phyloP scores from a whole-genome alignment of 2,888 invertebrate species.

The Julus scanicus region DNA sequence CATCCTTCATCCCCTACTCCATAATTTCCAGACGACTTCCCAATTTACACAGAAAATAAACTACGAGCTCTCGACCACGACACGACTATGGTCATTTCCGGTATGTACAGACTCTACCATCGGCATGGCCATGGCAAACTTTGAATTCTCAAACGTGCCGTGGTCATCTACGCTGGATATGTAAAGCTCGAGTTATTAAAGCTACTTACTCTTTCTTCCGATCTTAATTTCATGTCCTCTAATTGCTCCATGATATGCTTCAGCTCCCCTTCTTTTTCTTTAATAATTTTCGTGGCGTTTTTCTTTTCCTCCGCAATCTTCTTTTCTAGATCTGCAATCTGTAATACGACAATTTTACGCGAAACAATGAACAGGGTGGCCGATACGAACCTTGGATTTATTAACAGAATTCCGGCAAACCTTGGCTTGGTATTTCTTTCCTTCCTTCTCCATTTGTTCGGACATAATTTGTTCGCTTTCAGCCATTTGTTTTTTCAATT shows the following conservation, averaged over 20 bases:
- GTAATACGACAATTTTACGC: neutral
- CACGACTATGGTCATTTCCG: too few species aligned
- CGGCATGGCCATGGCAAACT: too few species aligned
- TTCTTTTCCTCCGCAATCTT: slow-evolving; percentile 5
- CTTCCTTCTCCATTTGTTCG: neutral
- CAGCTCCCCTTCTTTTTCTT: slow-evolving; percentile 26
- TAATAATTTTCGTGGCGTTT: neutral
- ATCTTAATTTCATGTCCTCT: slow-evolving; percentile 5
- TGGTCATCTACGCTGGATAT: too few species aligned
- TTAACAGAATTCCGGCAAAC: neutral
- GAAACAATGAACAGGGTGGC: neutral
- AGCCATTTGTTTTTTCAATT: slow-evolving; percentile 62
- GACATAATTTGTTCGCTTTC: slow-evolving; percentile 59
- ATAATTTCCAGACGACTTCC: too few species aligned
- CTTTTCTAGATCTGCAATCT: neutral
- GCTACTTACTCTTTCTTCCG: neutral
- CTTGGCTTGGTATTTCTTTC: neutral
- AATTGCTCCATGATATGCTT: slow-evolving; percentile 32
- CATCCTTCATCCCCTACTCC: too few species aligned
- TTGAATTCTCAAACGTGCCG: too few species aligned
- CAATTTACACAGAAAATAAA: too few species aligned
- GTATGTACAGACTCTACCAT: too few species aligned
- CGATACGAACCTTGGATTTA: neutral
- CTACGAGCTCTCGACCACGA: too few species aligned
- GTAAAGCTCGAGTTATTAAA: neutral